These are phyloP conservation scores for Paracanthobrama guichenoti DNA, from an alignment of 2,113 vertebrate species.

Conservation along the genomic window DNA sequence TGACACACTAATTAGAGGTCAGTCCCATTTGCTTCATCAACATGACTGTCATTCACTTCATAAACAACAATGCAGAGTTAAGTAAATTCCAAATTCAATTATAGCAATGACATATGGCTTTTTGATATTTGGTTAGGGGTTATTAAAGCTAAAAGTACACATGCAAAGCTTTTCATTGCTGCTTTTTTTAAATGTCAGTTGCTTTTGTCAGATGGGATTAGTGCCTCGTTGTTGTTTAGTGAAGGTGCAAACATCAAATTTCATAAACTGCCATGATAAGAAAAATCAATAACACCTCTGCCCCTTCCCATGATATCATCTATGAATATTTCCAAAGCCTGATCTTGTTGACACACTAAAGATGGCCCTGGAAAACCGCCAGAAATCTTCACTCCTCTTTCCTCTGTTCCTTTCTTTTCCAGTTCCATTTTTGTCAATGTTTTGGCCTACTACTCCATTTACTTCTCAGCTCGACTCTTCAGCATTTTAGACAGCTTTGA, in stretches of 20 bases:
- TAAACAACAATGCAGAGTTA: constrained; percentile 23
- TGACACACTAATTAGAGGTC: constrained; percentile 47
- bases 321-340: constrained; percentile 1
- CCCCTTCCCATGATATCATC: constrained; percentile 15
- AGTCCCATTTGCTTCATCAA: constrained; percentile 30
- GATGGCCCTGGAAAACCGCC: constrained; percentile 17
- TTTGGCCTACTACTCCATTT: background rate
- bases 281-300: constrained; percentile 12
- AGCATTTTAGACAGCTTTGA: constrained; percentile 22
- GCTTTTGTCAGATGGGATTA: background rate
- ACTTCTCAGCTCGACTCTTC: background rate
- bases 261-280: background rate
- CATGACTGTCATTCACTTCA: constrained; percentile 34
- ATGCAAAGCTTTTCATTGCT: background rate
- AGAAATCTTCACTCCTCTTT: background rate
- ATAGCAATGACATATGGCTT: background rate
- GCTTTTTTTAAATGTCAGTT: background rate
- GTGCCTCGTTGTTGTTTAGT: background rate
- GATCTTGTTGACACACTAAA: background rate
- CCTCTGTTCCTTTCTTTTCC: background rate
- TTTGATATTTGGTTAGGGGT: background rate
- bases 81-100: constrained; percentile 7
- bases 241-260: background rate
- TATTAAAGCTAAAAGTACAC: background rate
- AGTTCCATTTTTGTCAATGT: constrained; percentile 11